Evolutionary conservation across 2,797 vertebrate genomes (phyloP), one percentile per base, ranked within the genome.

Genomic region (Esox masquinongy): DNA sequence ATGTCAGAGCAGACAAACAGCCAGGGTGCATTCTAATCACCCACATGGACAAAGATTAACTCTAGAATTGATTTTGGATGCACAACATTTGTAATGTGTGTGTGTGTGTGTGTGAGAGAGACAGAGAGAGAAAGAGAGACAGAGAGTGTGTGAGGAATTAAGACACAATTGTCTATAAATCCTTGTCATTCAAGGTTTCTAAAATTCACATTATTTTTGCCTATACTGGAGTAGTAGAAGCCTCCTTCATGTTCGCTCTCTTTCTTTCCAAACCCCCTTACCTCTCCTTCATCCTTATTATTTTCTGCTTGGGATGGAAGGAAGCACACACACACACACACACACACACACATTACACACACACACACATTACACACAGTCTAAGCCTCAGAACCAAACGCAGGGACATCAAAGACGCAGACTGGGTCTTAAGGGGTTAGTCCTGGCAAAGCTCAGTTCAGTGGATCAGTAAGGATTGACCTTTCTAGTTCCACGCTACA

Each of bases 11-110:
- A 89, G 90, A 89, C 80, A 72, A 83, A 86, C 86, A 78, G 79
- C 76, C 80, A 17, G 73, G 82, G 82, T 82, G 90, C 89, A 92
- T 91, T 86, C 88, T 84, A 92, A 92, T 93, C 87, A 88, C 79
- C 86, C 86, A 63, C 90, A 93, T 92, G 91, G 92, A 91, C 90
- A 82, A 80, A 74, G 70, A 80, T 72, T 79, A 72, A 73, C 76
- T 79, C 70, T 70, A 3, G 36, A 39, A 17, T n/a, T 56, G n/a
- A 56, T 56, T 56, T 53, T n/a, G 51, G 1, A 11, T 56, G 36
- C 5, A 39, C 5, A n/a, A 39, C 36, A 39, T 39, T 39, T 39
- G 36, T 39, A 39, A 39, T 39, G 36, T 8, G 3, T 43, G 12
- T 76, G 3, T 43, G 12, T 76, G 36, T 34, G 31, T 34, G 53